Percentiles rank a stretch among this genome's conserved stretches.
phyloP scores from a whole-genome alignment of 2,113 vertebrate genomes.

The Peromyscus polionotus region DNA sequence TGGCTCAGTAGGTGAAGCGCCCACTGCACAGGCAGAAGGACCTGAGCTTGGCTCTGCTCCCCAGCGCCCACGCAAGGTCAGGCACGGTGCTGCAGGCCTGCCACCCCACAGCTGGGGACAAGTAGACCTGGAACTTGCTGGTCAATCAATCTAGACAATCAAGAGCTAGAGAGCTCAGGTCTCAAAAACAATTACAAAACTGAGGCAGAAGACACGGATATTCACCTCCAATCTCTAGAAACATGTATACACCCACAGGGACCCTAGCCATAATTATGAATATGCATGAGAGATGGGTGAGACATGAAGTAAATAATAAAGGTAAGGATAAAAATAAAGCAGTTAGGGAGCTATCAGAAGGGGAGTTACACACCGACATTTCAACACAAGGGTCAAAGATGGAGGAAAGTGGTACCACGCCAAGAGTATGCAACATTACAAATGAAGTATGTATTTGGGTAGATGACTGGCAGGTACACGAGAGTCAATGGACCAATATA shows the following conservation, averaged over 20 bases:
- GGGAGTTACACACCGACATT: not conserved
- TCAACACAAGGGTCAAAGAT: not conserved
- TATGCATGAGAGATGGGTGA: not conserved
- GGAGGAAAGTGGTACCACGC: not conserved
- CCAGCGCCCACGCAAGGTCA: not conserved
- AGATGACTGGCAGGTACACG: not conserved
- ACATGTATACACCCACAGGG: not conserved
- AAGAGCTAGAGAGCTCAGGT: not conserved
- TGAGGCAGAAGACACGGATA: not conserved
- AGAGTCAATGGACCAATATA: not conserved
- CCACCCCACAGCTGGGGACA: no score
- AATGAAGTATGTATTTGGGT: not conserved
- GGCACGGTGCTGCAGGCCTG: not conserved
- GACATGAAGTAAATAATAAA: not conserved
- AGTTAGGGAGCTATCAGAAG: not conserved
- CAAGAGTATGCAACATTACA: not conserved
- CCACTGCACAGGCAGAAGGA: not conserved
- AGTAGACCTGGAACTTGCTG: not conserved
- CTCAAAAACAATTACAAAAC: not conserved
- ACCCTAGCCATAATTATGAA: no score
- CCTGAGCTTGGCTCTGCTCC: no score
- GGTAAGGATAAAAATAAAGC: constrained; percentile 24
- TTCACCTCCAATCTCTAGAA: not conserved
- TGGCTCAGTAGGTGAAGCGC: not conserved
- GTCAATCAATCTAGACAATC: not conserved